Base-by-base conservation (phyloP, 1,140 invertebrate genomes). In the Ctenoplectra terminalis region DNA sequence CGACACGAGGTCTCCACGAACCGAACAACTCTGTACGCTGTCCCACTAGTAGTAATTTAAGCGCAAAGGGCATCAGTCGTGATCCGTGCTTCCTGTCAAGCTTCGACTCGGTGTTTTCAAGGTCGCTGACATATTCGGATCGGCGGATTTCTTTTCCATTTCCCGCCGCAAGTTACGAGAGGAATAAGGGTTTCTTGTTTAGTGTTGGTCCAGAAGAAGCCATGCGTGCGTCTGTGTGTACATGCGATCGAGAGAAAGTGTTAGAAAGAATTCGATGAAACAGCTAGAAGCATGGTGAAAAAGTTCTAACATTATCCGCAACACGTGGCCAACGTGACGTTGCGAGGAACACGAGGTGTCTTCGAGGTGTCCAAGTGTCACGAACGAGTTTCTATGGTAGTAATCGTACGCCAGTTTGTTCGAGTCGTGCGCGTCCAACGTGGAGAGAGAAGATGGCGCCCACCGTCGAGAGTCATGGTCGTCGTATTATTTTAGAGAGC, bases 1-100 rank as follows among this genome's bases (percentile, higher is more conserved):
- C n/a, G 52, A 31, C 60, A 54, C 81, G 81, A 83, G 80, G 52
- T 81, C n/a, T 40, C 23, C 54, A 0, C 31, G 43, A 78, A 43
- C 17, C 13, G 40, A 60, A 54, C 48, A 60, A 78, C 40, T 52
- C 50, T 67, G 34, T 0, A 20, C 77, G 77, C 61, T 61, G 82
- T 81, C 9, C 87, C 83, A 43, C 66, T 89, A 85, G 84, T 82
- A 69, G 69, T 85, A 85, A 91, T 71, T 82, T 70, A 29, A 86
- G 72, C 81, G 81, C 61, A 73, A 61, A 52, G 50, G 84, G 78
- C 78, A 84, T 80, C 73, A 56, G 48, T 48, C 60, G 75, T 15
- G 43, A 58, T 56, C 15, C 31, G 52, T 64, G 56, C 34, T 1
- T 48, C 0, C 1, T 26, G 50, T 46, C 66, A 17, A 54, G 8